These are phyloP conservation scores for Apaloderma vittatum DNA, from an alignment of 2,113 vertebrate species.

Conservation along the genomic window DNA sequence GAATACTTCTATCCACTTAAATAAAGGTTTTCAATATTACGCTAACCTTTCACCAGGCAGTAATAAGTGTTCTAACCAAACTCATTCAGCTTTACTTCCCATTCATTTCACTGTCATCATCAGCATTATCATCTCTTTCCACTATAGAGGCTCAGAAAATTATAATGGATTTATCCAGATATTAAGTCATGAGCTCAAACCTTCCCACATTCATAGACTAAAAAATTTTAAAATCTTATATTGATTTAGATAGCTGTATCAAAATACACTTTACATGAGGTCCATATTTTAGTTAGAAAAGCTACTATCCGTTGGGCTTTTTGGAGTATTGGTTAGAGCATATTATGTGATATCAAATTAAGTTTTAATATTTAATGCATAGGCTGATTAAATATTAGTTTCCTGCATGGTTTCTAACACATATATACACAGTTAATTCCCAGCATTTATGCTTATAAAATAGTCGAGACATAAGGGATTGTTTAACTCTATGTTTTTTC, in stretches of 20 bases:
- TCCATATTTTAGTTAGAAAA: not conserved
- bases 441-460: conserved; percentile 39
- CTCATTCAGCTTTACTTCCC: not conserved
- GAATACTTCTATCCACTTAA: conserved; percentile 19
- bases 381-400: conserved; percentile 50
- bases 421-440: conserved; percentile 28
- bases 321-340: not conserved
- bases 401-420: not conserved
- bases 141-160: not conserved
- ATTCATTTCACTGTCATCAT: conserved; percentile 7
- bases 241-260: not conserved
- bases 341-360: not conserved
- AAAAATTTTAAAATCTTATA: not conserved
- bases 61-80: conserved; percentile 20
- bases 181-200: not conserved
- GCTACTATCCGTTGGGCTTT: not conserved
- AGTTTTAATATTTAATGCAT: conserved; percentile 36
- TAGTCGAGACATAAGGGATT: not conserved
- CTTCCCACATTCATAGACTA: not conserved
- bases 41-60: conserved; percentile 25
- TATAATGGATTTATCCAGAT: not conserved
- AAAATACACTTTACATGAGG: not conserved
- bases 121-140: not conserved
- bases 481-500: not conserved
- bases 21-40: conserved; percentile 14